A percentile compares a stretch with the other conserved stretches of the same genome.
Evolutionary conservation across 2,797 vertebrate genomes (phyloP).

Genomic region (Dicrostonyx torquatus): DNA sequence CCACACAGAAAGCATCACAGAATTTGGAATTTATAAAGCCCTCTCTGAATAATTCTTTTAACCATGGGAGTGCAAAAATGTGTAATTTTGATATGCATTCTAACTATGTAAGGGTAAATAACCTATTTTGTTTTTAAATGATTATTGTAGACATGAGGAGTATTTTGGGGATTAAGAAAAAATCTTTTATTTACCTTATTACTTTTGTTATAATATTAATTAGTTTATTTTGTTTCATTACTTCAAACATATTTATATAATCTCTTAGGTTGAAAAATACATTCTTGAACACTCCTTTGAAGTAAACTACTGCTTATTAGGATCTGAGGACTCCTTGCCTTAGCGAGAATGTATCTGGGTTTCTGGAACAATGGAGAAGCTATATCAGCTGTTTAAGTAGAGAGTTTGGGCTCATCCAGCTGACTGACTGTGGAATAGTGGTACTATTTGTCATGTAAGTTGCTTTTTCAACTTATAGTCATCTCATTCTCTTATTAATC

Average conservation of each 20-base stretch:
- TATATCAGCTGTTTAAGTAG: background rate
- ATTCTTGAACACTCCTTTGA: background rate
- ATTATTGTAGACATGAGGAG: conserved; percentile 54
- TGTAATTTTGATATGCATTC: background rate
- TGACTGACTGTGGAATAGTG: background rate
- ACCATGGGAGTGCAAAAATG: conserved; percentile 53
- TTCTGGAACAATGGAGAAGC: background rate
- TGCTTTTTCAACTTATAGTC: background rate
- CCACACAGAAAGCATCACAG: conserved; percentile 44
- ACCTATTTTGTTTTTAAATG: background rate
- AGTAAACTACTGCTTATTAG: background rate
- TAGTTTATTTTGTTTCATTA: conserved; percentile 20
- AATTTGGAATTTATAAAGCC: conserved; percentile 49
- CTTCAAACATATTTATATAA: conserved; percentile 1
- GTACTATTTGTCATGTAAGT: background rate
- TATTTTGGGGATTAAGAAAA: conserved; percentile 55
- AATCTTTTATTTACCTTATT: conserved; percentile 23
- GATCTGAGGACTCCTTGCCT: background rate
- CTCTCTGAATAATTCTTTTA: conserved; percentile 69
- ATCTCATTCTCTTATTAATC: background rate
- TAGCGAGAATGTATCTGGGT: background rate
- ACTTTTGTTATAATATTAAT: conserved; percentile 75
- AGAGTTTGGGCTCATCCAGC: background rate
- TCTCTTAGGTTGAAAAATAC: background rate
- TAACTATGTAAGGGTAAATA: conserved; percentile 38